Evolutionary conservation across 2,888 invertebrate genomes (phyloP).

Genomic region (Brachycybe producta): DNA sequence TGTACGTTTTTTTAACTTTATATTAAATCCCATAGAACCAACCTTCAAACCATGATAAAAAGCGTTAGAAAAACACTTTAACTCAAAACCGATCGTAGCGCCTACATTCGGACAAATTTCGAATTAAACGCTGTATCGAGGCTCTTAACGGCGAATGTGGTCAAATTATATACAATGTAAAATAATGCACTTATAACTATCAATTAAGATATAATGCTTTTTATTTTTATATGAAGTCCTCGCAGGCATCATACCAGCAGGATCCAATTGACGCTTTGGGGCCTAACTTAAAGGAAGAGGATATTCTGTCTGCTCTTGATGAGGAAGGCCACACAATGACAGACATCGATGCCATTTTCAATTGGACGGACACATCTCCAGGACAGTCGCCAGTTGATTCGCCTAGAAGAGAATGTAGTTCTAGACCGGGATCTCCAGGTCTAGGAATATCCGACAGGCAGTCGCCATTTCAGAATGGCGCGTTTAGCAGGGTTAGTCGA

Average conservation of each 20-base stretch:
- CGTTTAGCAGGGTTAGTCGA: constrained; percentile 39
- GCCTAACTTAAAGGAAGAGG: constrained; percentile 42
- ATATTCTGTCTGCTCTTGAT: constrained; percentile 20
- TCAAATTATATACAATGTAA: too few relatives aligned
- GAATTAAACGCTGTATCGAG: too few relatives aligned
- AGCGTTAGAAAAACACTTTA: too few relatives aligned
- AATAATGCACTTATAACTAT: too few relatives aligned
- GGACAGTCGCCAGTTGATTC: constrained; percentile 44
- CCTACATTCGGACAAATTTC: too few relatives aligned
- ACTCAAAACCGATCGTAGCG: too few relatives aligned
- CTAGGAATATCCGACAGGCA: constrained; percentile 40
- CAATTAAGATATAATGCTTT: too few relatives aligned
- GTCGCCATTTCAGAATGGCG: constrained; percentile 42
- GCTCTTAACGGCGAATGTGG: too few relatives aligned
- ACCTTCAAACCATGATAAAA: too few relatives aligned
- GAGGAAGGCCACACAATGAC: constrained; percentile 38
- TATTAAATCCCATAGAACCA: too few relatives aligned
- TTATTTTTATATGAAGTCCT: constrained; percentile 40
- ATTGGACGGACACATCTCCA: constrained; percentile 44
- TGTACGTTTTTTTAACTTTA: too few relatives aligned
- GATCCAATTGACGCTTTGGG: constrained; percentile 30
- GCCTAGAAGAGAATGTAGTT: constrained; percentile 30
- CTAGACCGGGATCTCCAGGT: constrained; percentile 40
- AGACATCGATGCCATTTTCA: constrained; percentile 65
- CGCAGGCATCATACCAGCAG: constrained; percentile 50